Evolutionary conservation across 2,797 vertebrate genomes (phyloP), one percentile per base, ranked within the genome.

Genomic region (Sebastes hopkinsi): DNA sequence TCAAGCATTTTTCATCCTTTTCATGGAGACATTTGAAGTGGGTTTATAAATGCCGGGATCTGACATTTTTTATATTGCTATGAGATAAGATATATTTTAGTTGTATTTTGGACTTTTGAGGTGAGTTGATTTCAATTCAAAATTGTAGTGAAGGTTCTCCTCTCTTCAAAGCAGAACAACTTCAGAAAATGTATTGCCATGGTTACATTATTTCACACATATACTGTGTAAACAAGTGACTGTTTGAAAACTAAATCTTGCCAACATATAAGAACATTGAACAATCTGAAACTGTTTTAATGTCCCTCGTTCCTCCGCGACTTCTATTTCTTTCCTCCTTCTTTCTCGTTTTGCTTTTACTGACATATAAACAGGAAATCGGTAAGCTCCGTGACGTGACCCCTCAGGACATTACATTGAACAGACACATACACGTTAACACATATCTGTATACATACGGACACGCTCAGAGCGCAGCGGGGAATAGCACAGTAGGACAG

Each of bases 321-420:
- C 25, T 30, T 64, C 42, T 9, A 2, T n/a, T 60, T 67, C 5
- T 50, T 10, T 50, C 52, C 27, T 27, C 42, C 25, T 14, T 42
- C 13, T 18, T 42, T 70, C 30, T 13, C 16, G 1, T 61, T 61
- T 29, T 61, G 18, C 58, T 60, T 60, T 60, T 18, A 30, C 56
- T 55, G 73, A 80, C 50, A 66, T 16, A 71, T 23, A 73, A 67
- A 65, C 58, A 58, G n/a, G 8, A 60, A 46, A 58, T 55, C 54
- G 34, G 32, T 75, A 66, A 68, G 30, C 30, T 11, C 1, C 1
- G 32, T 22, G 34, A 61, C 71, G 27, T 20, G 14, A 20, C 59
- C 67, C 67, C 30, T 23, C 6, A 38, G 62, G 65, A 62, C 30
- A 61, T 65, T 8, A 25, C 20, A 58, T 5, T 3, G 12, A 64